Conservation (phyloP, 2,797 vertebrate genomes). For the Tauraco hartlaubi region DNA sequence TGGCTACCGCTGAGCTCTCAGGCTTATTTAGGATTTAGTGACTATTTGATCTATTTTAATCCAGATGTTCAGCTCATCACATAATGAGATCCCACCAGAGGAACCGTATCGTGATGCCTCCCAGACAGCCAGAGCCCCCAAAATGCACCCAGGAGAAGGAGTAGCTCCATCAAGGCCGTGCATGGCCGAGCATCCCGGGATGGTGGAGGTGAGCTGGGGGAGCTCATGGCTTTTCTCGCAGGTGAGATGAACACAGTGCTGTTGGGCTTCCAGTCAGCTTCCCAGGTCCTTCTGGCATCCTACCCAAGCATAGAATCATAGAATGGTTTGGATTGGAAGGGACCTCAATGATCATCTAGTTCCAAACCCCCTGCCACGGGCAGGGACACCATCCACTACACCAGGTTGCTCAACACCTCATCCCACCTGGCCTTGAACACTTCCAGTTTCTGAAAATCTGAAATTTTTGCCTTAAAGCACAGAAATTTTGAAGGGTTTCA, state of each 20-base stretch:
- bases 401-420: no score
- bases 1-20: constrained; percentile 47
- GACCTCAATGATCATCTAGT: no score
- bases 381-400: no score
- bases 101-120: background rate
- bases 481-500: background rate
- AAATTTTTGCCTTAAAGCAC: background rate
- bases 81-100: constrained; percentile 64
- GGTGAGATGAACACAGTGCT: fast-evolving
- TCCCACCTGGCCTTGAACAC: no score
- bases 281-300: background rate
- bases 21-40: constrained; percentile 72
- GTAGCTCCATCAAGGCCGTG: background rate
- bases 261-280: background rate
- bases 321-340: no score
- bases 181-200: background rate
- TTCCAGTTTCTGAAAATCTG: background rate
- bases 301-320: background rate
- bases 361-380: no score
- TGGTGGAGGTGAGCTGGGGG: background rate
- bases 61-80: constrained; percentile 66
- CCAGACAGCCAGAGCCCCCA: background rate
- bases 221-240: background rate
- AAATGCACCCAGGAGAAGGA: background rate
- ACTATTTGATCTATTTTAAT: constrained; percentile 66